Conservation (phyloP, 2,888 invertebrate species). For the Cecidostiba fungosa region DNA sequence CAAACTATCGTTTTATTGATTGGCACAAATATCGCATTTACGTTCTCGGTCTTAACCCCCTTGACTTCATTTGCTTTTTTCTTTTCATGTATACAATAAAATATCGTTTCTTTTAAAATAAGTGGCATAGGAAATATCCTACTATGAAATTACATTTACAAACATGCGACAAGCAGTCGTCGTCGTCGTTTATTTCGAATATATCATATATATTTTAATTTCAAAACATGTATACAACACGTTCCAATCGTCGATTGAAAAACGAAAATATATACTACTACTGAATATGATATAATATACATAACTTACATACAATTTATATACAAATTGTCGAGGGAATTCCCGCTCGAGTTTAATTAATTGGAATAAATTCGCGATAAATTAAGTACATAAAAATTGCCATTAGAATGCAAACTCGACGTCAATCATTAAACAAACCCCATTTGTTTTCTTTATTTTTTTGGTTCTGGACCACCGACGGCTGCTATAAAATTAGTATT, state of each 20-base stretch:
- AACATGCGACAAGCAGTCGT: conserved; percentile 14
- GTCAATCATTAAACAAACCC: conserved; percentile 9
- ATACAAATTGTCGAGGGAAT: conserved; percentile 45
- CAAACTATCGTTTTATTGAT: conserved; percentile 38
- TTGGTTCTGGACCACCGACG: neutral
- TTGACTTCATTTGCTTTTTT: neutral
- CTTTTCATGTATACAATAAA: conserved; percentile 70
- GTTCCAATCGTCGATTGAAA: conserved; percentile 33
- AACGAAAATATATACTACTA: conserved; percentile 48
- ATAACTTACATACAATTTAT: conserved; percentile 51
- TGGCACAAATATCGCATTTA: conserved; percentile 51
- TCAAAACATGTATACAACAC: conserved; percentile 53
- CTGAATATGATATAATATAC: conserved; percentile 32
- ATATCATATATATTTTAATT: conserved; percentile 26
- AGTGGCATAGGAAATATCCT: conserved; percentile 69
- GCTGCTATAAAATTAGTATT: conserved; percentile 44
- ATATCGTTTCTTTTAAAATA: conserved; percentile 67
- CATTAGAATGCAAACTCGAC: conserved; percentile 35
- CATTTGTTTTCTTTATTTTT: conserved; percentile 27
- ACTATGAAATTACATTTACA: conserved; percentile 56
- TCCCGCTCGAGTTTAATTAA: conserved; percentile 23
- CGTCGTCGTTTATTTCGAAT: conserved; percentile 34
- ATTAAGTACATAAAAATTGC: conserved; percentile 60
- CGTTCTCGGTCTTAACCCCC: conserved; percentile 9
- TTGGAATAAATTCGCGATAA: conserved; percentile 42